Evolutionary conservation across 2,797 vertebrate species (phyloP), one percentile per base, ranked within the genome.

Genomic region (Sebastiscus tertius): DNA sequence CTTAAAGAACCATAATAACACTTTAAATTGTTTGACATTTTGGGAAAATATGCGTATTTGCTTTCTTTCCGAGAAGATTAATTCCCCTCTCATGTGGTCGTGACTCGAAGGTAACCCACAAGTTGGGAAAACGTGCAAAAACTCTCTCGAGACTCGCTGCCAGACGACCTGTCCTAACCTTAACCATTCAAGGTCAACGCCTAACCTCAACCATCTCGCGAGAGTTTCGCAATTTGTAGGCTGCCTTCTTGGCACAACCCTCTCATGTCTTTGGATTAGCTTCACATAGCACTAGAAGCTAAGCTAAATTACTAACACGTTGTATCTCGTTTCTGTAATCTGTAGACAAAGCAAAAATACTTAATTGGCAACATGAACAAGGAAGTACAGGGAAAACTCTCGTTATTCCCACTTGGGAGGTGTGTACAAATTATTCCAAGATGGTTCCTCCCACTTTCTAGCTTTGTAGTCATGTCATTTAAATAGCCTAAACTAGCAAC

Each of bases 91-190:
- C 16, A 18, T 18, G 16, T 18, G 16, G 16, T 46, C 16, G 16
- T 46, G 14, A 18, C 42, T 46, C 7, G 1, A 46, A 46, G 16
- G 16, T 46, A 46, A 46, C 42, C 42, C 14, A 18, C 42, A 46
- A 46, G 42, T 46, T 46, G 42, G 0, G 42, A 46, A 46, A 46
- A 46, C 42, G 39, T 16, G 39, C 0, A 0, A 42, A 42, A 16
- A 16, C 39, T 42, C 39, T 42, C 0, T 6, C 39, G 0, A 42
- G 39, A 42, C 39, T 7, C 14, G 14, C 39, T 42, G 39, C 14
- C 39, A 2, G 39, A 42, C 6, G 16, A 46, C 42, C 42, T 46
- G 0, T 18, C 42, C 42, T 46, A 46, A 46, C 42, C 16, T 18
- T 46, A 46, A 46, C 42, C 16, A 46, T 46, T 46, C 42, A 0